Base-by-base conservation (phyloP, 1,140 invertebrate genomes). In the Leptinotarsa lineolata region DNA sequence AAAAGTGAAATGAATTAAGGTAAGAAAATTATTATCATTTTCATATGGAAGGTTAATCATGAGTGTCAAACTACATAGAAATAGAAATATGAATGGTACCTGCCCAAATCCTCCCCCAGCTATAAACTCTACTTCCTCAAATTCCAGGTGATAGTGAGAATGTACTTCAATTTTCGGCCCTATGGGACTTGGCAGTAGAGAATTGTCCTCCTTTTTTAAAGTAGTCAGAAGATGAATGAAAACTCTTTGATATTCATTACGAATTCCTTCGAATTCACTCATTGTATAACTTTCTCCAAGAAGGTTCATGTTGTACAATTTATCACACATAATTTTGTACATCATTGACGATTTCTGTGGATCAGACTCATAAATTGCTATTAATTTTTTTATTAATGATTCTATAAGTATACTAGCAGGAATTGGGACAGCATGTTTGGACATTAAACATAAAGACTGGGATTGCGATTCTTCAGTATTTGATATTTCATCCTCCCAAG, bases 101-200 rank as follows among this genome's bases (percentile, higher is more conserved):
- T 86, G 85, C 13, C 91, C 92, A 84, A 94, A 95, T 6, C 92
- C 93, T 64, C 94, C 94, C 73, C 86, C 87, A 39, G 91, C 92
- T 64, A 95, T 92, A 73, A 89, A 91, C 54, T 86, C 83, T 16
- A 92, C 75, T 84, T 95, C 93, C 70, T 91, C 87, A 86, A 94
- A 95, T 79, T 94, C 92, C 77, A 87, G 86, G n/a, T 85, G 82
- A 82, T 94, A 95, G 45, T 93, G 85, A 2, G 91, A 92, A 80
- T 81, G 22, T 81, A 85, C 63, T 78, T 77, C 85, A 75, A 18
- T 58, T 46, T 86, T 85, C 3, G 85, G 86, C 86, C 86, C 88
- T 1, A 85, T 82, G 0, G 82, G 82, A 22, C 85, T 84, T 5
- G 87, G 67, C 15, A 80, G 81, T 45, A 86, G 85, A 6, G 86